Conservation (phyloP, 1,140 invertebrate species). For the Pseudomyrmex concolor region DNA sequence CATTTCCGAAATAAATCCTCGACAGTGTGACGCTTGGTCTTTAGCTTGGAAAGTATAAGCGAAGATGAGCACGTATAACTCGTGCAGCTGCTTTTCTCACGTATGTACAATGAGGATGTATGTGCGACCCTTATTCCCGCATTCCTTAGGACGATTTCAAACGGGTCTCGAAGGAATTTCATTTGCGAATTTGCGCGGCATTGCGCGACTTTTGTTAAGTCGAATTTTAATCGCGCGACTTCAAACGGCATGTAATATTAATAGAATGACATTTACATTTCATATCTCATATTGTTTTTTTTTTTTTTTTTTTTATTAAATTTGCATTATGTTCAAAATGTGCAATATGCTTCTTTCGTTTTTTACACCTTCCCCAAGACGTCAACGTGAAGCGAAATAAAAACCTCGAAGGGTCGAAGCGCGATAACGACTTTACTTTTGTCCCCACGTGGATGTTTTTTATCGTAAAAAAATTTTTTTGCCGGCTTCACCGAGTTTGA, state of each 20-base stretch:
- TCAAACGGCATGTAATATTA: too few species aligned
- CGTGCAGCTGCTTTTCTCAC: not conserved
- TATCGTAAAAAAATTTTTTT: not conserved
- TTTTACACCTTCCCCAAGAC: not conserved
- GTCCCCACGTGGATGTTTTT: not conserved
- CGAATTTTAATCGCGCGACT: not conserved
- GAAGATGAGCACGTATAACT: not conserved
- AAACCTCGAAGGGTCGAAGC: not conserved
- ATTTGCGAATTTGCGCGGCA: not conserved
- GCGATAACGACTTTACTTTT: constrained; percentile 9
- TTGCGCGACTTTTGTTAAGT: not conserved
- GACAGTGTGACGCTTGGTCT: constrained; percentile 15
- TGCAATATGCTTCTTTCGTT: not conserved
- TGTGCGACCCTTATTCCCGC: not conserved
- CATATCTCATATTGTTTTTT: too few species aligned
- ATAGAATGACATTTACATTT: too few species aligned
- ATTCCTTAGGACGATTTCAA: not conserved
- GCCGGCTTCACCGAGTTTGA: not conserved
- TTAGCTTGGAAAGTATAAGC: not conserved
- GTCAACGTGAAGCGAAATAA: not conserved
- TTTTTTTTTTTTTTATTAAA: not conserved
- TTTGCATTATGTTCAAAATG: not conserved
- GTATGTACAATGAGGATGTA: not conserved
- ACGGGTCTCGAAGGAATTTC: not conserved
- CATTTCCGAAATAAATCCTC: constrained; percentile 1